phyloP scores from a whole-genome alignment of 1,140 invertebrate genomes.

The Cataglyphis hispanica region DNA sequence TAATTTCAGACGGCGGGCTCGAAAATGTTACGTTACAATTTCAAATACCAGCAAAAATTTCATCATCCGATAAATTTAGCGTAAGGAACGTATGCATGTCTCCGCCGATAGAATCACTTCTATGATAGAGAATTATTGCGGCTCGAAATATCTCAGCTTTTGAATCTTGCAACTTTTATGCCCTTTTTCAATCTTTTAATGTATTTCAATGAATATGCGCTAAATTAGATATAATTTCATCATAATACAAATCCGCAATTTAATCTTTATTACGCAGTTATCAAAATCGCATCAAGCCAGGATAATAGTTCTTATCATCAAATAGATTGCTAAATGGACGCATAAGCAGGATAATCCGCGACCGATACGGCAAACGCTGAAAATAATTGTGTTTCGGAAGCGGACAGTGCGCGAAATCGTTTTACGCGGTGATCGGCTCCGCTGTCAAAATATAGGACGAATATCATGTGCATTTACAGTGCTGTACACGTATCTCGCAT shows the following conservation, averaged over 20 bases:
- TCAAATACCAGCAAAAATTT: background rate
- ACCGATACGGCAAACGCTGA: background rate
- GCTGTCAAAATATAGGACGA: conserved; percentile 12
- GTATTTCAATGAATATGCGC: too few relatives aligned
- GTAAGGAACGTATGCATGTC: background rate
- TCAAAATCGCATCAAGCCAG: background rate
- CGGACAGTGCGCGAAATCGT: conserved; percentile 8
- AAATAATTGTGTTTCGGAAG: conserved; percentile 21
- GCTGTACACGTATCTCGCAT: background rate
- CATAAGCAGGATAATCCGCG: conserved; percentile 29
- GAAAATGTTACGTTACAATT: conserved; percentile 27
- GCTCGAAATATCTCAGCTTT: background rate
- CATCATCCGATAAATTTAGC: background rate
- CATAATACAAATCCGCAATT: background rate
- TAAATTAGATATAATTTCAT: too few relatives aligned
- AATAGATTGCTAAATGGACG: background rate
- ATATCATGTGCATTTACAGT: background rate
- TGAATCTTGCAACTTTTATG: background rate
- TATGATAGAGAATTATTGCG: background rate
- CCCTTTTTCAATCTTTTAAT: background rate
- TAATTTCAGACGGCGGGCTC: background rate
- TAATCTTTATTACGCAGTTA: background rate
- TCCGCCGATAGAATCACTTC: too few relatives aligned
- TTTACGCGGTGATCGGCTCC: conserved; percentile 14
- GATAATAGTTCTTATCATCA: background rate